Evolutionary conservation across 2,888 invertebrate genomes (phyloP).

Genomic region (Eupithecia tripunctaria): DNA sequence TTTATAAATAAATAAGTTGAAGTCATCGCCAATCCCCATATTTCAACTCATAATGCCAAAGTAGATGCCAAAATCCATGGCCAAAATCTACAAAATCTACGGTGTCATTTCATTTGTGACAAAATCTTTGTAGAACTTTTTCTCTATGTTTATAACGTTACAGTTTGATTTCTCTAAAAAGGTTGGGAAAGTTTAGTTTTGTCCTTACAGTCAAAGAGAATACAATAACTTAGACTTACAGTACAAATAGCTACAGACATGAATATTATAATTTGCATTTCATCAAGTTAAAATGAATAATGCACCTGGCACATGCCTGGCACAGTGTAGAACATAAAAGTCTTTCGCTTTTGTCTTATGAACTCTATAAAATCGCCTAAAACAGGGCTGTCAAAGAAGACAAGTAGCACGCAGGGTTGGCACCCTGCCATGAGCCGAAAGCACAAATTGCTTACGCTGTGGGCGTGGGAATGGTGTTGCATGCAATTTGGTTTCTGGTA

Average conservation of each 20-base stretch:
- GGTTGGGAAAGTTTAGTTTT: no score
- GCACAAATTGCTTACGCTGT: constrained; percentile 40
- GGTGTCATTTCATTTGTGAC: neutral
- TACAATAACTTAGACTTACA: no score
- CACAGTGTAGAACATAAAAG: no score
- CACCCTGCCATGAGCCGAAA: constrained; percentile 33
- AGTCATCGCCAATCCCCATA: constrained; percentile 49
- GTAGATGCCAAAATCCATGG: constrained; percentile 14
- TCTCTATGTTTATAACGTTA: neutral
- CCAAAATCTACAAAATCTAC: neutral
- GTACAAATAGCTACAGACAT: no score
- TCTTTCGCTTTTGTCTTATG: neutral
- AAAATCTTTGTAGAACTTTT: neutral
- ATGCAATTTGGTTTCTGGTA: constrained; percentile 23
- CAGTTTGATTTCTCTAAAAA: no score
- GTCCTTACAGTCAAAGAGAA: no score
- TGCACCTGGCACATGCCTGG: neutral
- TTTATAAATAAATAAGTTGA: constrained; percentile 66
- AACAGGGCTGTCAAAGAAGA: constrained; percentile 50
- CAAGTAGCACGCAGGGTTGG: constrained; percentile 48
- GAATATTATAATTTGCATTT: neutral
- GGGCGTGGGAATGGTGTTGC: constrained; percentile 29
- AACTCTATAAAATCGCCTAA: constrained; percentile 38
- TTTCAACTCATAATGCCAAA: constrained; percentile 48
- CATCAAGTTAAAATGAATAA: neutral